phyloP scores from a whole-genome alignment of 2,113 vertebrate species.

The Mungos mungo region DNA sequence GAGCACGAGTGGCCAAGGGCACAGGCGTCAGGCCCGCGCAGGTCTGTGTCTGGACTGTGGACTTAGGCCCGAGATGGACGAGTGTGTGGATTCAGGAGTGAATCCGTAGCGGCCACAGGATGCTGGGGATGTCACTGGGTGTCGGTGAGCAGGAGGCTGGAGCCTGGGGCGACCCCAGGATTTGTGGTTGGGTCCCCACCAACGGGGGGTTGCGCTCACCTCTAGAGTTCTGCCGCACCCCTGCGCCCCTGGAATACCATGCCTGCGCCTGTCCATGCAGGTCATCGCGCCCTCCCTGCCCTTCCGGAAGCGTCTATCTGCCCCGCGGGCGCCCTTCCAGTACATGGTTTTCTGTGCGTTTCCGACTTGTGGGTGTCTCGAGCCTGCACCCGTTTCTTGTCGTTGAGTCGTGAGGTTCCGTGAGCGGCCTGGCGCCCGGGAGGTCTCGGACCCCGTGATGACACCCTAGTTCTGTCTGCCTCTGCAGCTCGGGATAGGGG shows the following conservation, averaged over 20 bases:
- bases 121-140: accelerated
- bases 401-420: accelerated
- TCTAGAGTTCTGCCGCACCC: not conserved
- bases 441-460: not conserved
- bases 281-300: not conserved
- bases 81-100: too few relatives aligned
- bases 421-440: accelerated
- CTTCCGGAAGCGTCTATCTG: not conserved
- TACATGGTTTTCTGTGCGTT: accelerated
- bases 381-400: not conserved
- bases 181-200: accelerated
- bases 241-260: accelerated
- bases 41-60: not conserved
- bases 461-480: not conserved
- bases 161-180: not conserved
- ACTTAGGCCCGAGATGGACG: not conserved
- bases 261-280: accelerated
- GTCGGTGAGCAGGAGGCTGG: not conserved
- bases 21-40: accelerated
- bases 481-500: not conserved
- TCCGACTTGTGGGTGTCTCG: not conserved
- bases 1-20: not conserved
- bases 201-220: accelerated
- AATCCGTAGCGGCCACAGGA: not conserved
- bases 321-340: not conserved